A percentile compares a stretch with the other conserved stretches of the same genome.
phyloP scores from a whole-genome alignment of 1,140 invertebrate genomes.

The Muscidifurax raptorellus region DNA sequence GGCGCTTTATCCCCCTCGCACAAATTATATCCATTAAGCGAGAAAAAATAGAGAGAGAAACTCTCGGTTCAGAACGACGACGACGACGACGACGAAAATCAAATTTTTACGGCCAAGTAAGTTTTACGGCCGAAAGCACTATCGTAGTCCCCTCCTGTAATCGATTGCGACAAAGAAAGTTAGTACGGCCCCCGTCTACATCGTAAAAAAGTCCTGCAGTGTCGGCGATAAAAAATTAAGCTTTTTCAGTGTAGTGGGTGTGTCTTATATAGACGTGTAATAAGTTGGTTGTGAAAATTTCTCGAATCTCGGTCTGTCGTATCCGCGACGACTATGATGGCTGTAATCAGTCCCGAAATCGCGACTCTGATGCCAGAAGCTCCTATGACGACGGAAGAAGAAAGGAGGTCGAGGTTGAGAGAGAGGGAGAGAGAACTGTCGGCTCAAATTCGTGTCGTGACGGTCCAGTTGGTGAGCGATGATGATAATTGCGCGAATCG shows the following conservation, averaged over 20 bases:
- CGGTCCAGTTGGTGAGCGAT: not conserved
- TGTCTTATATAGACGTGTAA: too few relatives aligned
- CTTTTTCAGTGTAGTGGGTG: not conserved
- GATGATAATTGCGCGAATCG: conserved; percentile 29
- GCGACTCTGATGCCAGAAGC: not conserved
- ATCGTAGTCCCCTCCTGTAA: not conserved
- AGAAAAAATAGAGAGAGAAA: not conserved
- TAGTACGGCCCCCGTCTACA: too few relatives aligned
- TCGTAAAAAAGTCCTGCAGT: not conserved
- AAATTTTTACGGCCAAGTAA: conserved; percentile 20
- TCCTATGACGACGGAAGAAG: too few relatives aligned
- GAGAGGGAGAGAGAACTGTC: not conserved
- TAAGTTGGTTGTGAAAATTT: not conserved
- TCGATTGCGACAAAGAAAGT: conserved; percentile 12
- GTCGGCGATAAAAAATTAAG: not conserved
- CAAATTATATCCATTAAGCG: conserved; percentile 29
- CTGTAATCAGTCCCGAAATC: not conserved
- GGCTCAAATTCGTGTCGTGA: not conserved
- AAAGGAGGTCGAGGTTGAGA: conserved; percentile 27
- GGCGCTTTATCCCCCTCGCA: too few relatives aligned
- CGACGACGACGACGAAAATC: conserved; percentile 9
- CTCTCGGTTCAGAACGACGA: not conserved
- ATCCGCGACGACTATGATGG: not conserved
- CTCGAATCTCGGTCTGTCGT: not conserved
- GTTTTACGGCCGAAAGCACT: conserved; percentile 6